These are phyloP conservation scores for Amphiduros pacificus DNA, from an alignment of 2,888 invertebrate species.

Conservation along the genomic window DNA sequence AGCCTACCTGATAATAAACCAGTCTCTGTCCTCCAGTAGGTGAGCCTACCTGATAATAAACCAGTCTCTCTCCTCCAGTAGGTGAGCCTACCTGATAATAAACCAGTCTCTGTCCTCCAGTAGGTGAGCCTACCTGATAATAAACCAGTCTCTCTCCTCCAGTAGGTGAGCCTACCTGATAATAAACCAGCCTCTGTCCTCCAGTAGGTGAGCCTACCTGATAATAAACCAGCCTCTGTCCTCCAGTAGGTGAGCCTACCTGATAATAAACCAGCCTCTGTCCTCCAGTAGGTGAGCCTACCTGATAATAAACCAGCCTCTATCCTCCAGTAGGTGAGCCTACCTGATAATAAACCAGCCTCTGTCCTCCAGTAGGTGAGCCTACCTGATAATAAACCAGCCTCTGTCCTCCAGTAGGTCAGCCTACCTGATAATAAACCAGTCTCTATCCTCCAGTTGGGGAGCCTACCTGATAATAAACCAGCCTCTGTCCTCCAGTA, in stretches of 20 bases:
- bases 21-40: slow-evolving; percentile 86
- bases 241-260: slow-evolving; percentile 78
- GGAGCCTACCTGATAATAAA: slow-evolving; percentile 85
- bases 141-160: slow-evolving; percentile 91
- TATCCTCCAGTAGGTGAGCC: slow-evolving; percentile 76
- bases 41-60: slow-evolving; percentile 86
- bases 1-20: slow-evolving; percentile 86
- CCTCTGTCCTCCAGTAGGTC: slow-evolving; percentile 88
- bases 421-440: slow-evolving; percentile 86
- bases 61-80: slow-evolving; percentile 88
- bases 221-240: slow-evolving; percentile 95
- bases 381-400: slow-evolving; percentile 88
- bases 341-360: slow-evolving; percentile 95
- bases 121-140: slow-evolving; percentile 80
- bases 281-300: slow-evolving; percentile 78
- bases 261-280: slow-evolving; percentile 91
- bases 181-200: slow-evolving; percentile 92
- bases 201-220: slow-evolving; percentile 76
- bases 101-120: slow-evolving; percentile 91
- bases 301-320: slow-evolving; percentile 95
- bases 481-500: slow-evolving; percentile 88
- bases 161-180: slow-evolving; percentile 80
- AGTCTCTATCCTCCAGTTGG: slow-evolving; percentile 89
- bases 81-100: slow-evolving; percentile 80
- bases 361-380: slow-evolving; percentile 79